Conservation (phyloP, 2,113 vertebrate species). For the Hydrochoerus hydrochaeris region DNA sequence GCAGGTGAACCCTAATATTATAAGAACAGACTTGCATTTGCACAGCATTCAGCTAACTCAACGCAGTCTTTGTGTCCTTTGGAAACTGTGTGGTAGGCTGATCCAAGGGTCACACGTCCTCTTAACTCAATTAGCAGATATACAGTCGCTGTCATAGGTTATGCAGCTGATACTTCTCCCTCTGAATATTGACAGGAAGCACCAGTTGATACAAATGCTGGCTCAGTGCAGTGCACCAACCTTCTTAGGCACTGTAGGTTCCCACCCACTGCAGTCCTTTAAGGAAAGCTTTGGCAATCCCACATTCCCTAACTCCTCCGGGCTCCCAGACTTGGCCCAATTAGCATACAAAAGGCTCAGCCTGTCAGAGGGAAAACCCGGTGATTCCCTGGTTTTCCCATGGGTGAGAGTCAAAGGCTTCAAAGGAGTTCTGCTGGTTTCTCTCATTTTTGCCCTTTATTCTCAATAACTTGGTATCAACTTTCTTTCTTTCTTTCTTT, state of each 20-base stretch:
- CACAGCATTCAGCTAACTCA: not conserved
- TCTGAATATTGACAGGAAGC: not conserved
- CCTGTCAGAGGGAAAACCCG: not conserved
- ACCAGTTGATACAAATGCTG: not conserved
- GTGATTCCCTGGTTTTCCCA: not conserved
- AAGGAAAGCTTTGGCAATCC: not conserved
- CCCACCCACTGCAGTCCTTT: not conserved
- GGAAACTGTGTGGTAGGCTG: not conserved
- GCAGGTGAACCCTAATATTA: not conserved
- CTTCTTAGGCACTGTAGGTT: not conserved
- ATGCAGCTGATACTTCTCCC: not conserved
- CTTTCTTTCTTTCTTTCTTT: not conserved
- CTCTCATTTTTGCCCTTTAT: constrained; percentile 44
- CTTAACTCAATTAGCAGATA: not conserved
- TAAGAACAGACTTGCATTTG: not conserved
- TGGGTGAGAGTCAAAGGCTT: not conserved
- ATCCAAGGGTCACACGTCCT: not conserved
- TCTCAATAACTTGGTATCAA: constrained; percentile 29
- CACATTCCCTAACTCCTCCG: not conserved
- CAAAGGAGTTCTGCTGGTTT: not conserved
- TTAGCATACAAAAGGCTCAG: not conserved
- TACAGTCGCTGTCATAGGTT: not conserved
- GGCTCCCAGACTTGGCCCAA: not conserved
- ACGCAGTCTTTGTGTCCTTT: not conserved
- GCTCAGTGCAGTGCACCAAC: not conserved